These are phyloP conservation scores for Drosophila truncata DNA, from an alignment of 1,140 invertebrate species.

Conservation along the genomic window DNA sequence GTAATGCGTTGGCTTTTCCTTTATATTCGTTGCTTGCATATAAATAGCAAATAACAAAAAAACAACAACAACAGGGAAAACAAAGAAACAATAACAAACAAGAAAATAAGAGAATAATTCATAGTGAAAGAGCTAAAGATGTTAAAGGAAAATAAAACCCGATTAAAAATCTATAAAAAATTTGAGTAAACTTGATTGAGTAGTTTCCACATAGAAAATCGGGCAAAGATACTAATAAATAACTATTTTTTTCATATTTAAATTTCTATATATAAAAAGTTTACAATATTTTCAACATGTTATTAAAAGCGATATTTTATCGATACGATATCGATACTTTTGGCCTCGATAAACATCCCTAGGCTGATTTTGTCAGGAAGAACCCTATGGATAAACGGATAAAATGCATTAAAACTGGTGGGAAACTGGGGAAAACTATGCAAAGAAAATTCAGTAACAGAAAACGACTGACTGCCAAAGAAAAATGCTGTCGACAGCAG, in stretches of 20 bases:
- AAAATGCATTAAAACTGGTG: not conserved
- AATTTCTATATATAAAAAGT: too few species aligned
- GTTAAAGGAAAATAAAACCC: not conserved
- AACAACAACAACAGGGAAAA: not conserved
- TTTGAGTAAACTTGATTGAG: not conserved
- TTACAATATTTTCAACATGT: too few species aligned
- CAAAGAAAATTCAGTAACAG: not conserved
- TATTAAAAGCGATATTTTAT: too few species aligned
- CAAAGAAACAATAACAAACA: not conserved
- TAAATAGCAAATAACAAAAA: conserved; percentile 7
- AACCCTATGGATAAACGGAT: not conserved
- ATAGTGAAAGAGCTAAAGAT: not conserved
- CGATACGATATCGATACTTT: too few species aligned
- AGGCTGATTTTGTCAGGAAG: too few species aligned
- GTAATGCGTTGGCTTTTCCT: conserved; percentile 24
- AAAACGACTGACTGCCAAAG: not conserved
- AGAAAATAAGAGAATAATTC: not conserved
- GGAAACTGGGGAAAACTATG: not conserved
- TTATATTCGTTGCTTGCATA: conserved; percentile 10
- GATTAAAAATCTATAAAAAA: conserved; percentile 2
- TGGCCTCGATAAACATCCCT: too few species aligned
- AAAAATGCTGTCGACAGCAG: conserved; percentile 4
- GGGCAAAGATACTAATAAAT: too few species aligned
- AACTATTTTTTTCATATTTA: too few species aligned
- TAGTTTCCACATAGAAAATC: not conserved